Evolutionary conservation across 1,140 invertebrate genomes (phyloP).

Genomic region (Orius insidiosus): DNA sequence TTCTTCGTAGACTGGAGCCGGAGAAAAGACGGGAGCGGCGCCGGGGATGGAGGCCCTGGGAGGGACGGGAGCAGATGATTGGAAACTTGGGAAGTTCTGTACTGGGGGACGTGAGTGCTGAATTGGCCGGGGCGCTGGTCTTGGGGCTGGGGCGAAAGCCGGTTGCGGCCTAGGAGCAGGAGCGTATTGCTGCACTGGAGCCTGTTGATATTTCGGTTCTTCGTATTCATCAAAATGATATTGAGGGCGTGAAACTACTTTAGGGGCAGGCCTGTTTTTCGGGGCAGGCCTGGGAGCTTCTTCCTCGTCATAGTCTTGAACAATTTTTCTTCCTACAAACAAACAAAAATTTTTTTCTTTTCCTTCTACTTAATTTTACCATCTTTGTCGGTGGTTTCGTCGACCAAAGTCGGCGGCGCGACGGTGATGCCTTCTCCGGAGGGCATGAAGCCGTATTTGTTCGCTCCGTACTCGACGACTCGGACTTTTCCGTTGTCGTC

Average conservation of each 20-base stretch:
- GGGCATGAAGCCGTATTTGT: conserved; percentile 70
- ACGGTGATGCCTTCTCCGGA: conserved; percentile 71
- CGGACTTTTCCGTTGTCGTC: conserved; percentile 63
- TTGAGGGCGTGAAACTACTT: conserved; percentile 16
- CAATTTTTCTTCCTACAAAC: conserved; percentile 6
- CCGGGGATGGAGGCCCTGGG: conserved; percentile 12
- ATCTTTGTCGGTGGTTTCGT: conserved; percentile 31
- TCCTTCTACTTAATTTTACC: too few relatives aligned
- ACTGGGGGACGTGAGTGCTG: conserved; percentile 5
- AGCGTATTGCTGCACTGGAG: too few relatives aligned
- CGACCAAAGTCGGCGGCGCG: conserved; percentile 56
- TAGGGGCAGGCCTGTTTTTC: conserved; percentile 25
- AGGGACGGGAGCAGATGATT: conserved; percentile 11
- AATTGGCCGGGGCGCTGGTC: conserved; percentile 1
- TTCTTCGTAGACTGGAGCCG: conserved; percentile 16
- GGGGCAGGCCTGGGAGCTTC: conserved; percentile 1
- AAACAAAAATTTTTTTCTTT: conserved; percentile 28
- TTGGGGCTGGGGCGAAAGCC: background rate
- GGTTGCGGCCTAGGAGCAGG: conserved; percentile 12
- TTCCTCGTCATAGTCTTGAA: conserved; percentile 25
- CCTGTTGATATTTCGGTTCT: too few relatives aligned
- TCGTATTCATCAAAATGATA: too few relatives aligned
- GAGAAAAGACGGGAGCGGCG: conserved; percentile 4
- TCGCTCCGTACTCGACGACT: conserved; percentile 74
- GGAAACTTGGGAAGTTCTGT: conserved; percentile 3